Conservation (phyloP, 2,113 vertebrate genomes). For the Phycodurus eques region DNA sequence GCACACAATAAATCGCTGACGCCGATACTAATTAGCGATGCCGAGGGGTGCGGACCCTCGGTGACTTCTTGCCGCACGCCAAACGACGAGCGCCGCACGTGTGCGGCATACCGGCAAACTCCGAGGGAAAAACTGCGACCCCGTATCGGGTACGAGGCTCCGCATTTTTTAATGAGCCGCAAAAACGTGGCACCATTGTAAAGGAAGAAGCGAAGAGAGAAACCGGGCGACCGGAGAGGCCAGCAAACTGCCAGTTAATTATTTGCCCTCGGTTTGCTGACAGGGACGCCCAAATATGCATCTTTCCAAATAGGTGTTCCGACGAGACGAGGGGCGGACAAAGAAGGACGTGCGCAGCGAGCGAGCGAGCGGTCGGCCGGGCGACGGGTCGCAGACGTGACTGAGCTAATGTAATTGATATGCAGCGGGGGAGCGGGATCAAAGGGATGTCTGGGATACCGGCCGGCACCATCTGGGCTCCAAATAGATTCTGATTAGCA, state of each 20-base stretch:
- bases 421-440: conserved; percentile 46
- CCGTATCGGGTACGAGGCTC: too few relatives aligned
- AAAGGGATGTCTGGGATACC: conserved; percentile 58
- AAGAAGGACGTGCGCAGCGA: conserved; percentile 31
- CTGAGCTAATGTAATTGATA: conserved; percentile 68
- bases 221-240: background rate
- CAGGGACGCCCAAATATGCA: background rate
- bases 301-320: conserved; percentile 1
- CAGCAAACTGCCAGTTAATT: background rate
- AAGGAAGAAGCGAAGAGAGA: background rate
- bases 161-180: too few relatives aligned
- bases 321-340: conserved; percentile 5
- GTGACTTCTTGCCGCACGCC: too few relatives aligned
- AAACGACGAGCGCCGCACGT: too few relatives aligned
- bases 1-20: background rate
- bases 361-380: conserved; percentile 27
- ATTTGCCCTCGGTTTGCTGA: background rate
- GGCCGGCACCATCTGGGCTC: conserved; percentile 29
- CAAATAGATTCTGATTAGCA: conserved; percentile 63
- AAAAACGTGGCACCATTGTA: background rate
- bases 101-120: too few relatives aligned
- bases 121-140: too few relatives aligned
- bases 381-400: conserved; percentile 60
- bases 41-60: background rate
- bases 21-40: background rate